Base-by-base conservation (phyloP, 2,888 invertebrate genomes). In the Crematogaster levior region DNA sequence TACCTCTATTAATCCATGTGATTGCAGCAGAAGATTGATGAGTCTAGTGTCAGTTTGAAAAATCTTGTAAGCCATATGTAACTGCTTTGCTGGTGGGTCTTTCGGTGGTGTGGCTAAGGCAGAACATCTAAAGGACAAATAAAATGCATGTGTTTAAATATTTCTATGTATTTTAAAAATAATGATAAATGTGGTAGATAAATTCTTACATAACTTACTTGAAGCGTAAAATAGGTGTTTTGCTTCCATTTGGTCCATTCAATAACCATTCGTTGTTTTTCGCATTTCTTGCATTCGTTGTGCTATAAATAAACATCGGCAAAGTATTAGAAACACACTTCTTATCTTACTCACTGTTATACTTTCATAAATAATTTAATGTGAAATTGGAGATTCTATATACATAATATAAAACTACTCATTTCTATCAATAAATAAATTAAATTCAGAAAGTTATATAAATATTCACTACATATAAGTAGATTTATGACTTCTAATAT, bases 1-100 rank as follows among this genome's bases (percentile, higher is more conserved):
- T 24, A 96, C 96, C 95, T 98, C 98, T 66, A 95, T 95, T 30
- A 98, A 95, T 0, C 98, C 98, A 93, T 98, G 98, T 12, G 97
- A 97, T 91, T 97, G 96, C 21, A 98, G 96, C 73, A 98, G 94
- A 87, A 97, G 96, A 84, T 97, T 96, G 68, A 98, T 95, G 53
- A 98, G 95, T 93, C 97, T 97, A 0, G 98, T 97, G 94, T 98
- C 98, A 7, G 97, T 97, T 94, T 98, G 97, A 85, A 97, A 96
- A 85, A 97, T 96, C 94, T 97, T 98, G 94, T 97, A 98, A 1
- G 97, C 97, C 92, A 97, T 96, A 92, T 97, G 97, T 40, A 98
- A 95, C 80, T 92, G 93, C 70, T 93, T 94, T 0, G 94, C 94
- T n/a, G 94, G 94, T 70, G 94, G 92, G 58, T 94, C 91, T 85